Evolutionary conservation across 1,140 invertebrate species (phyloP).

Genomic region (Dreissena rostriformis): DNA sequence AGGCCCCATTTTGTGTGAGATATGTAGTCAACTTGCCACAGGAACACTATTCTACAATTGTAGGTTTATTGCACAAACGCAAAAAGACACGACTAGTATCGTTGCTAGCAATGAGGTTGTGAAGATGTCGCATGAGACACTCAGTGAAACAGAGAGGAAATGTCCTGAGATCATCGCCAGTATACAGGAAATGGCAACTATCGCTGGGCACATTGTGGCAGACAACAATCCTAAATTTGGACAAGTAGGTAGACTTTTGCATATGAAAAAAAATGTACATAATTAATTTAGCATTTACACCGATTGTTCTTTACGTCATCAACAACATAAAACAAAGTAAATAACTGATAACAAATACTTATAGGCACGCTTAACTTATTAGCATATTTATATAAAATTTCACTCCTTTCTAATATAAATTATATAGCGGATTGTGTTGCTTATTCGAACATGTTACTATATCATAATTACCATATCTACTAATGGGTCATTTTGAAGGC

Average conservation of each 20-base stretch:
- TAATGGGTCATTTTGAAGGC: not conserved
- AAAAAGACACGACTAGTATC: conserved; percentile 30
- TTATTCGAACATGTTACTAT: not conserved
- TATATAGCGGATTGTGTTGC: too few relatives aligned
- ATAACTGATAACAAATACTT: too few relatives aligned
- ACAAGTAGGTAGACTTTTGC: too few relatives aligned
- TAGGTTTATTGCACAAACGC: conserved; percentile 44
- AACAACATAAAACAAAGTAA: too few relatives aligned
- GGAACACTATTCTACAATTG: too few relatives aligned
- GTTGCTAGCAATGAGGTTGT: conserved; percentile 39
- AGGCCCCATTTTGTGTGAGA: not conserved
- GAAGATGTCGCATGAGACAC: conserved; percentile 22
- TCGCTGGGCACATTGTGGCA: conserved; percentile 31
- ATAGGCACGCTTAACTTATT: too few relatives aligned
- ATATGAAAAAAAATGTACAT: too few relatives aligned
- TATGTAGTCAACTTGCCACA: not conserved
- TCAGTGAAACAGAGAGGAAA: conserved; percentile 43
- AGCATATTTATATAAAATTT: too few relatives aligned
- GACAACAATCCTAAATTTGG: not conserved
- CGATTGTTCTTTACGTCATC: too few relatives aligned
- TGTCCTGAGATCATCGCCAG: conserved; percentile 38
- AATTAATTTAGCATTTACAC: too few relatives aligned
- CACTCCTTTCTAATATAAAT: too few relatives aligned
- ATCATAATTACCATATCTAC: not conserved
- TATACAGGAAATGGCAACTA: conserved; percentile 41